phyloP scores from a whole-genome alignment of 2,888 invertebrate species.

The Caenorhabditis panamensis region DNA sequence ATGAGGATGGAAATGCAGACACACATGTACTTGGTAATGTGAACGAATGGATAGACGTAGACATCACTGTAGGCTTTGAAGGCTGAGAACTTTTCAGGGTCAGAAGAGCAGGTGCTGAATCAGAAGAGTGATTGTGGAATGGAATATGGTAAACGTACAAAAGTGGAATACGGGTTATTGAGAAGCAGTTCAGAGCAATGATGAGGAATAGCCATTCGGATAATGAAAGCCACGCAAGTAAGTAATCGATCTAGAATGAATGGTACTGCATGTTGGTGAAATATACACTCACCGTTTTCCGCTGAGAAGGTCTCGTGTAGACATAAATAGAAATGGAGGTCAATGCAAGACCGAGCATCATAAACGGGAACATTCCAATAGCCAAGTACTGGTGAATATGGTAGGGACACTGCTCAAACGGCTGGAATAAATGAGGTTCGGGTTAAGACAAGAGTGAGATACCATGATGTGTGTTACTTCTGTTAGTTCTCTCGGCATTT shows the following conservation, averaged over 20 bases:
- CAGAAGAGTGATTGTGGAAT: neutral
- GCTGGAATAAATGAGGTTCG: neutral
- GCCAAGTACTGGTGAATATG: conserved; percentile 2
- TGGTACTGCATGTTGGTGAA: neutral
- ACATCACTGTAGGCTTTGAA: conserved; percentile 20
- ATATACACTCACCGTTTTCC: conserved; percentile 9
- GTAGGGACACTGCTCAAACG: neutral
- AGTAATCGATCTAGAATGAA: conserved; percentile 25
- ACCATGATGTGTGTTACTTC: too few relatives aligned
- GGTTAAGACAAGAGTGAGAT: neutral
- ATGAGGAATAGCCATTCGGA: conserved; percentile 30
- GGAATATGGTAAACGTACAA: neutral
- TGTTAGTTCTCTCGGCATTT: too few relatives aligned
- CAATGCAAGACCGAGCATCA: neutral
- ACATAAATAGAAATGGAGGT: conserved; percentile 35
- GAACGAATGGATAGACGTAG: conserved; percentile 21
- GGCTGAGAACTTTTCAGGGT: neutral
- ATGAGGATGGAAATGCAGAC: conserved; percentile 44
- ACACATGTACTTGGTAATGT: conserved; percentile 41
- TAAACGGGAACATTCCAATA: conserved; percentile 13
- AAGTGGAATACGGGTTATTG: conserved; percentile 2
- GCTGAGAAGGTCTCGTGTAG: conserved; percentile 28
- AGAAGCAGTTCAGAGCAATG: conserved; percentile 12
- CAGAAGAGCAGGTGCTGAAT: conserved; percentile 16
- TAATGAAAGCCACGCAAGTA: conserved; percentile 27